Conservation (phyloP, 1,140 invertebrate genomes). For the Orchesella cincta region DNA sequence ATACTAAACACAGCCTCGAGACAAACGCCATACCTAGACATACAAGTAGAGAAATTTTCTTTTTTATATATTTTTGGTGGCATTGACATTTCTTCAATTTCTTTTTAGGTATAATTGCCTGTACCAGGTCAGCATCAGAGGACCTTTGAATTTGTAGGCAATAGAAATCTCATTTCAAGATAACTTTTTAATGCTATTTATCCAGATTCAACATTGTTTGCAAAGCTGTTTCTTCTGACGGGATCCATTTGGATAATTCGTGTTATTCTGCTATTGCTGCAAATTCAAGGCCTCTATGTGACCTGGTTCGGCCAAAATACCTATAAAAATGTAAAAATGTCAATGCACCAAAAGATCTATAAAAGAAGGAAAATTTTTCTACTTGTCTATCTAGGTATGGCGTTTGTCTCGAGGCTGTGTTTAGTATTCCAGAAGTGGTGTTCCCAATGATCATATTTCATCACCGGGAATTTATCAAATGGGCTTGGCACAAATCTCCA, state of each 20-base stretch:
- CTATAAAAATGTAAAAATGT: too few relatives aligned
- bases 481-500: background rate
- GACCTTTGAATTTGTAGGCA: background rate
- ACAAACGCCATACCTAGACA: conserved; percentile 33
- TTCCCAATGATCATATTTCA: conserved; percentile 33
- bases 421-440: conserved; percentile 34
- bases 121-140: too few relatives aligned
- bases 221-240: conserved; percentile 39
- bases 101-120: too few relatives aligned
- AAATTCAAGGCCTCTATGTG: conserved; percentile 33
- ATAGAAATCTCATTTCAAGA: background rate
- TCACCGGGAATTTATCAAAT: conserved; percentile 31
- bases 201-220: conserved; percentile 30
- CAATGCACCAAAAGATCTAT: too few relatives aligned
- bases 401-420: conserved; percentile 23
- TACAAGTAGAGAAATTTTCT: too few relatives aligned
- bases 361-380: too few relatives aligned
- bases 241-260: conserved; percentile 41
- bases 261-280: conserved; percentile 31
- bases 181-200: background rate
- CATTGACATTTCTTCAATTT: too few relatives aligned
- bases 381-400: too few relatives aligned
- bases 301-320: too few relatives aligned
- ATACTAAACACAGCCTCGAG: conserved; percentile 34
- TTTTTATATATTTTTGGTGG: too few relatives aligned